Percentiles rank a stretch among this genome's conserved stretches.
Conservation (phyloP, 2,888 invertebrate genomes). For the Eilema caniola region DNA sequence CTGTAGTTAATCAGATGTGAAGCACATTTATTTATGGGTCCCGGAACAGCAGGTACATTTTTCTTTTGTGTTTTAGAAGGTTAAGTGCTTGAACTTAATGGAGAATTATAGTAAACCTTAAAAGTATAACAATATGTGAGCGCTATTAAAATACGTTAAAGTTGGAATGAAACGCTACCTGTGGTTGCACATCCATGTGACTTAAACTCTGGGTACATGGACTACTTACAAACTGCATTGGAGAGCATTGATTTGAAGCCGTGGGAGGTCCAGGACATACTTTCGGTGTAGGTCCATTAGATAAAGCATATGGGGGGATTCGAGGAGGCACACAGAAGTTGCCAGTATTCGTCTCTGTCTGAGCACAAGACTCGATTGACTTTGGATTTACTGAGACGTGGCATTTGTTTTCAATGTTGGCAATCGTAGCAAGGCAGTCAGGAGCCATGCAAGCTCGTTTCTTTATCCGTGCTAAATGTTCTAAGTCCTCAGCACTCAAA, state of each 20-base stretch:
- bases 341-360: constrained; percentile 49
- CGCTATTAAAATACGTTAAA: not conserved
- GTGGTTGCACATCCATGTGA: constrained; percentile 15
- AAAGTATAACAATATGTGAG: too few relatives aligned
- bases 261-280: not conserved
- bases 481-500: constrained; percentile 58
- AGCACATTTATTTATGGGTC: too few relatives aligned
- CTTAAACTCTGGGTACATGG: constrained; percentile 17
- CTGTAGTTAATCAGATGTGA: too few relatives aligned
- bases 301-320: not conserved
- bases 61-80: too few relatives aligned
- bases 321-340: not conserved
- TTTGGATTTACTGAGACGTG: constrained; percentile 47
- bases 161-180: constrained; percentile 6
- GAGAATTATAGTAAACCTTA: too few relatives aligned
- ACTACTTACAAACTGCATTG: not conserved
- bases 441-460: constrained; percentile 46
- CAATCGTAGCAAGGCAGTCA: constrained; percentile 21
- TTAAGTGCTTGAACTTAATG: too few relatives aligned
- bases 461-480: constrained; percentile 58
- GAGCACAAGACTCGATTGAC: constrained; percentile 52
- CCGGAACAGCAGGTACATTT: too few relatives aligned
- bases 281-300: not conserved
- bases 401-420: constrained; percentile 18
- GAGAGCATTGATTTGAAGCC: not conserved